Evolutionary conservation across 2,888 invertebrate species (phyloP).

Genomic region (Seladonia tumulorum): DNA sequence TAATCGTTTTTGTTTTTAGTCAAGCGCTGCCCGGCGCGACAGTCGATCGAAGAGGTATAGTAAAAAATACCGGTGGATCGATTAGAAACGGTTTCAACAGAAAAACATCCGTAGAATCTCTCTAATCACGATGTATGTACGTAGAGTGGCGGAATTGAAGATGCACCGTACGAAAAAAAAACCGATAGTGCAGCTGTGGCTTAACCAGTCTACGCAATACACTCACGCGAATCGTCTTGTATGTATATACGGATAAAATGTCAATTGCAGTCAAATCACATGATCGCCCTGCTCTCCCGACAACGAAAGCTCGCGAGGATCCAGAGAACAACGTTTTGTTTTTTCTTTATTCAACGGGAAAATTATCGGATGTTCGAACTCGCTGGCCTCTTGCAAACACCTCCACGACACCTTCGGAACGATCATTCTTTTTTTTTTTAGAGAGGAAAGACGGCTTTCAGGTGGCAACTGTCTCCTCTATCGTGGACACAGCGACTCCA

Average conservation of each 20-base stretch:
- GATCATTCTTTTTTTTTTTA: neutral
- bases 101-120: conserved; percentile 47
- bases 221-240: conserved; percentile 41
- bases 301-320: conserved; percentile 18
- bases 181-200: conserved; percentile 42
- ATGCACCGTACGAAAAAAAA: conserved; percentile 37
- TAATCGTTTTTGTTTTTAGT: conserved; percentile 40
- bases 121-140: conserved; percentile 49
- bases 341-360: neutral
- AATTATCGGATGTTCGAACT: neutral
- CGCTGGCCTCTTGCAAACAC: neutral
- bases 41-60: conserved; percentile 65
- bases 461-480: neutral
- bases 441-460: neutral
- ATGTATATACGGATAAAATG: conserved; percentile 53
- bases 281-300: conserved; percentile 44
- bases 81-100: conserved; percentile 39
- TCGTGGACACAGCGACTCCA: neutral
- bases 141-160: conserved; percentile 53
- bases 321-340: neutral
- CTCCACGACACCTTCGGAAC: neutral
- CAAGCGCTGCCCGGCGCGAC: conserved; percentile 62
- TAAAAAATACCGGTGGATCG: conserved; percentile 66
- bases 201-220: conserved; percentile 60
- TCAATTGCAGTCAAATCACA: conserved; percentile 79